These are phyloP conservation scores for Yponomeuta plumbellus DNA, from an alignment of 2,888 invertebrate species.

Conservation along the genomic window DNA sequence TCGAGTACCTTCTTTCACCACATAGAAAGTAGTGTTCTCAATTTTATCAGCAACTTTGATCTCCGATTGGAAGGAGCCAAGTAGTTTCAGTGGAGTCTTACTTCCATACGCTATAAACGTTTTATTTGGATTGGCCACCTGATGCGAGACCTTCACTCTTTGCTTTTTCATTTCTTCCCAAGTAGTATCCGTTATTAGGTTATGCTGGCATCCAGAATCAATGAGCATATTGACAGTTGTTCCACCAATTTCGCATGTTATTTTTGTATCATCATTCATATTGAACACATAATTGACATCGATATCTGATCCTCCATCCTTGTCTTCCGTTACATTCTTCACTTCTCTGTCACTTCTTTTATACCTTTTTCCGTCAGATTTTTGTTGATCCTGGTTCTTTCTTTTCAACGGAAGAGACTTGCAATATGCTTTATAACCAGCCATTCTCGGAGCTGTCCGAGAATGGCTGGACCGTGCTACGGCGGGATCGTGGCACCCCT, in stretches of 20 bases:
- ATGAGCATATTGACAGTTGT: constrained; percentile 23
- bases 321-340: background rate
- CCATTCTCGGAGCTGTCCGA: too few species aligned
- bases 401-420: background rate
- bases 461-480: too few species aligned
- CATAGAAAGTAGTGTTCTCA: background rate
- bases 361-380: too few species aligned
- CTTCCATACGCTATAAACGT: constrained; percentile 14
- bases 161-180: constrained; percentile 12
- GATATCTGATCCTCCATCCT: constrained; percentile 9
- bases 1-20: constrained; percentile 7
- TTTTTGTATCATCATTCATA: constrained; percentile 19
- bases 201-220: constrained; percentile 22
- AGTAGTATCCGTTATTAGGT: constrained; percentile 10
- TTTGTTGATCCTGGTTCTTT: too few species aligned
- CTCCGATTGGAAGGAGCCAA: constrained; percentile 8
- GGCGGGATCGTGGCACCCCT: too few species aligned
- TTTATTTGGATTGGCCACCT: constrained; percentile 3
- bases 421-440: background rate
- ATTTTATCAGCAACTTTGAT: background rate
- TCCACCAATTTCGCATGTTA: constrained; percentile 25
- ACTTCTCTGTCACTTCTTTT: background rate
- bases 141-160: background rate
- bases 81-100: background rate
- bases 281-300: constrained; percentile 26